These are phyloP conservation scores for Dasyornis broadbenti DNA, from an alignment of 2,113 vertebrate genomes.

Conservation along the genomic window DNA sequence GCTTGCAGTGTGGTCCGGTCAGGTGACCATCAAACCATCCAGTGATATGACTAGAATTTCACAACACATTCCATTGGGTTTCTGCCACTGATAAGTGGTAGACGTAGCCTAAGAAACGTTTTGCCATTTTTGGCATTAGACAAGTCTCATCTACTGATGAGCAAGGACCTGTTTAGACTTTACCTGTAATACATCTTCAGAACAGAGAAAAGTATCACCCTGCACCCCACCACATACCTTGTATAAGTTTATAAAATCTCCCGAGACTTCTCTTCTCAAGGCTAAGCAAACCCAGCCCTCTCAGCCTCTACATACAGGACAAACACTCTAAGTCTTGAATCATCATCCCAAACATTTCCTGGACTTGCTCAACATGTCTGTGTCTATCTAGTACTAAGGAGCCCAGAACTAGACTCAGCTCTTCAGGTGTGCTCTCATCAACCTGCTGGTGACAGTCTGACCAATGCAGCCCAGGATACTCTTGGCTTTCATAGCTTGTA, in stretches of 20 bases:
- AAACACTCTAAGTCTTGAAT: neutral
- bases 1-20: neutral
- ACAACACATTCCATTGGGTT: neutral
- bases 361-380: neutral
- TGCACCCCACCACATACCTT: neutral
- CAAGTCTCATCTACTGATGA: neutral
- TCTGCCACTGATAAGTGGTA: neutral
- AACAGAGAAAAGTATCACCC: neutral
- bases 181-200: neutral
- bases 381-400: neutral
- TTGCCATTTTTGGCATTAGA: neutral
- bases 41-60: neutral
- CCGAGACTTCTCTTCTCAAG: neutral
- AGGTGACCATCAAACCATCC: neutral
- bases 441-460: neutral
- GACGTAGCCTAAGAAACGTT: neutral
- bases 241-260: neutral
- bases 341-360: neutral
- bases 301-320: neutral
- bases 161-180: neutral
- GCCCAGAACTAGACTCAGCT: neutral
- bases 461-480: neutral
- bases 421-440: neutral
- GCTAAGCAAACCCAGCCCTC: neutral
- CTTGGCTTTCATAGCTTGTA: neutral